These are phyloP conservation scores for Brachyptera putata DNA, from an alignment of 2,888 invertebrate genomes.

Conservation along the genomic window DNA sequence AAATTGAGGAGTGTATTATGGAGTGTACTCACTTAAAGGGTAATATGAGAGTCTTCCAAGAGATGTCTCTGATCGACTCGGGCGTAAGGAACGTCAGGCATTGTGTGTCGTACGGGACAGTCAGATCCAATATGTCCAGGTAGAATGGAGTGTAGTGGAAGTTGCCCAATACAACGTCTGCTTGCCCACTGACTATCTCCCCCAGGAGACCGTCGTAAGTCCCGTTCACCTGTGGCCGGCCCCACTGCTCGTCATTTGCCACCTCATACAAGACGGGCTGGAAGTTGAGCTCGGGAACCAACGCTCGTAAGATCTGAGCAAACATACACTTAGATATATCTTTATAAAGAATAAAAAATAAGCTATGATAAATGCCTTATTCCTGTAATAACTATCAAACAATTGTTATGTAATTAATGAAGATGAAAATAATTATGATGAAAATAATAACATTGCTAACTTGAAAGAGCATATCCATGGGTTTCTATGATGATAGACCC, in stretches of 20 bases:
- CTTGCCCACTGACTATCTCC: conserved; percentile 51
- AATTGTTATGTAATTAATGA: too few species aligned
- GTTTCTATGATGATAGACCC: too few species aligned
- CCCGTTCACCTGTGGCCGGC: conserved; percentile 57
- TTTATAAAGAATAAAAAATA: conserved; percentile 36
- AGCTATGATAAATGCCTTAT: too few species aligned
- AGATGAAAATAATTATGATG: conserved; percentile 24
- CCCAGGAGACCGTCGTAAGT: conserved; percentile 65
- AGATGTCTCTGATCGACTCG: conserved; percentile 72
- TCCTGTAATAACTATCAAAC: too few species aligned
- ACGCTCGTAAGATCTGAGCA: conserved; percentile 61
- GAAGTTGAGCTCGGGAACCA: conserved; percentile 69
- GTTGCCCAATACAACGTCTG: conserved; percentile 73
- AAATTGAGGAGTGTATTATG: too few species aligned
- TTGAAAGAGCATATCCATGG: too few species aligned
- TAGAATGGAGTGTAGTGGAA: conserved; percentile 69
- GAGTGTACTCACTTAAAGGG: conserved; percentile 75
- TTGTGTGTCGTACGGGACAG: conserved; percentile 73
- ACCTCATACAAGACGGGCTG: conserved; percentile 63
- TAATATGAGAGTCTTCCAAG: conserved; percentile 76
- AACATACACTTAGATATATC: too few species aligned
- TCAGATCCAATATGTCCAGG: conserved; percentile 65
- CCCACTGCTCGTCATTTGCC: conserved; percentile 64
- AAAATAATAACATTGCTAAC: neutral
- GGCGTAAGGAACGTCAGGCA: conserved; percentile 82